phyloP scores from a whole-genome alignment of 2,113 vertebrate species.

The Varanus komodoensis region DNA sequence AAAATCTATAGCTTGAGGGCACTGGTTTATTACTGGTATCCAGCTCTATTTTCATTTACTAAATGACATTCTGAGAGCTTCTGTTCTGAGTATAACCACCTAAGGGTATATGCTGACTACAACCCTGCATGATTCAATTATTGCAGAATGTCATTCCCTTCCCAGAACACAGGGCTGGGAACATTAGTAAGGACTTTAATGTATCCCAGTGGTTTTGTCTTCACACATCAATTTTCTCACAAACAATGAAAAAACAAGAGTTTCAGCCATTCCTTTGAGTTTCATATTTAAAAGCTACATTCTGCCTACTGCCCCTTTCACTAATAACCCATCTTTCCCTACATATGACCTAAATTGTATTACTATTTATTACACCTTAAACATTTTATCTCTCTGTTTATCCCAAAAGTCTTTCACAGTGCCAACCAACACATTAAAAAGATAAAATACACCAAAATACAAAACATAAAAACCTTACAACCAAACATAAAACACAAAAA shows the following conservation, averaged over 20 bases:
- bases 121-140: constrained; percentile 75
- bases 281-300: not conserved
- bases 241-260: constrained; percentile 27
- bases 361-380: not conserved
- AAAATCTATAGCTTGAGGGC: constrained; percentile 75
- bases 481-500: not conserved
- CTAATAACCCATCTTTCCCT: constrained; percentile 11
- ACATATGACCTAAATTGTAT: not conserved
- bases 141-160: constrained; percentile 64
- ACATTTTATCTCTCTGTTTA: not conserved
- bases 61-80: constrained; percentile 78
- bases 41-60: constrained; percentile 78
- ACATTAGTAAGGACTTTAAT: constrained; percentile 55
- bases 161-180: constrained; percentile 44
- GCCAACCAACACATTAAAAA: not conserved
- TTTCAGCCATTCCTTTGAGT: constrained; percentile 31
- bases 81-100: constrained; percentile 76
- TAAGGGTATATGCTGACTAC: constrained; percentile 67
- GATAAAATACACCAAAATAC: not conserved
- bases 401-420: not conserved
- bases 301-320: constrained; percentile 24
- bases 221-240: constrained; percentile 55
- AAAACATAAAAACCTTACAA: not conserved
- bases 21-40: constrained; percentile 77
- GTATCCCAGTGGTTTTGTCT: constrained; percentile 57